Conservation (phyloP, 2,888 invertebrate species). For the Agrochola lota region DNA sequence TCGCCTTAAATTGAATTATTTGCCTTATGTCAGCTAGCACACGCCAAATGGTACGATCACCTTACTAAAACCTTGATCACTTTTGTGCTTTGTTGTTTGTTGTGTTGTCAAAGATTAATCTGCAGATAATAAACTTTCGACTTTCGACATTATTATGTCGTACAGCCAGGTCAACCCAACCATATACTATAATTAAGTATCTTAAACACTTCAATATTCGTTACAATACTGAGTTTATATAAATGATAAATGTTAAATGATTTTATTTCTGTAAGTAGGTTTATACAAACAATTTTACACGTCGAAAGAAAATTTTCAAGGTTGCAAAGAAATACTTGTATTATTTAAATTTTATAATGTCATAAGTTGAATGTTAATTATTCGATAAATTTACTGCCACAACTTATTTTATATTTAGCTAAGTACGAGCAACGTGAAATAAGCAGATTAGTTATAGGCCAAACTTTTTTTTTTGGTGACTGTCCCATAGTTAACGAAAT, state of each 20-base stretch:
- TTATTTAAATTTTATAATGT: not conserved
- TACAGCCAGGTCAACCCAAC: not conserved
- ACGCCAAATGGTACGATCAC: not conserved
- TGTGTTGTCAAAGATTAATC: not conserved
- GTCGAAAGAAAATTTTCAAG: not conserved
- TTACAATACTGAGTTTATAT: not conserved
- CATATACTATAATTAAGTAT: not conserved
- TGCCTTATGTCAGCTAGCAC: not conserved
- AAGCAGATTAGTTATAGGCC: not conserved
- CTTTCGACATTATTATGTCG: not conserved
- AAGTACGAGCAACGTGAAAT: not conserved
- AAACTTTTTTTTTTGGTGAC: too few species aligned
- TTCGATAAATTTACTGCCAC: not conserved
- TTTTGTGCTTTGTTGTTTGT: not conserved
- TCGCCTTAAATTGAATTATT: not conserved
- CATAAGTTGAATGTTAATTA: not conserved
- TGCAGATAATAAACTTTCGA: slow-evolving; percentile 2
- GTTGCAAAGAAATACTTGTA: too few species aligned
- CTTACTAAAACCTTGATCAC: not conserved
- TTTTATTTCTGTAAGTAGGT: not conserved
- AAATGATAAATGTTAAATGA: not conserved
- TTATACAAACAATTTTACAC: too few species aligned
- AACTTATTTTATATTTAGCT: not conserved
- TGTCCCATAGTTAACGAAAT: not conserved
- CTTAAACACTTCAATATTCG: not conserved